Percentiles rank a stretch among this genome's conserved stretches.
Evolutionary conservation across 2,113 vertebrate genomes (phyloP).

Genomic region (Perca schrenkii): DNA sequence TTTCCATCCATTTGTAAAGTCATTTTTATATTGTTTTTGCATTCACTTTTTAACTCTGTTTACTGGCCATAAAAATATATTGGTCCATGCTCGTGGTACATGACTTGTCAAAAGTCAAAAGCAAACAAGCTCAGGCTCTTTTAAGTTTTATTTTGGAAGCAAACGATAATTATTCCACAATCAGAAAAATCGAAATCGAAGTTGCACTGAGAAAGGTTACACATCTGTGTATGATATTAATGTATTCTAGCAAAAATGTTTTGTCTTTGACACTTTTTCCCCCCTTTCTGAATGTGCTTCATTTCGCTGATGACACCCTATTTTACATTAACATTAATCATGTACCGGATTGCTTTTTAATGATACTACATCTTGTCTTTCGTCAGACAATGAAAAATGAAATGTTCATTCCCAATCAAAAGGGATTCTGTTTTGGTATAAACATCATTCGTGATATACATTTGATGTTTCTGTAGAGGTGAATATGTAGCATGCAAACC

Average conservation of each 20-base stretch:
- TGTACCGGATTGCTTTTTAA: background rate
- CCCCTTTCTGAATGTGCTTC: background rate
- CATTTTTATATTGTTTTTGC: background rate
- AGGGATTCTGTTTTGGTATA: background rate
- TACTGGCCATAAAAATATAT: background rate
- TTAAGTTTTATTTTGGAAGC: background rate
- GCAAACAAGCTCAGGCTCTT: background rate
- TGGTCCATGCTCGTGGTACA: no score
- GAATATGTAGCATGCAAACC: constrained; percentile 69
- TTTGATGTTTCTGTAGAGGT: background rate
- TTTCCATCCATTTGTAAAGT: no score
- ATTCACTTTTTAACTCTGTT: background rate
- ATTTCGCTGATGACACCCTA: constrained; percentile 9
- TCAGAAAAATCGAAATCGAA: background rate
- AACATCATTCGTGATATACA: background rate
- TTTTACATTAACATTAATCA: background rate
- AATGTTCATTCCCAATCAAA: background rate
- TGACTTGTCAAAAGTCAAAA: background rate
- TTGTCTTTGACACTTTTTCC: background rate
- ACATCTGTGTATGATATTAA: background rate
- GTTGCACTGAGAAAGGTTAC: background rate
- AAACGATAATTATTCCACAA: background rate
- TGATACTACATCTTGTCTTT: background rate
- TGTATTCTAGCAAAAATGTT: background rate
- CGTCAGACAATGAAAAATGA: background rate